phyloP scores from a whole-genome alignment of 2,888 invertebrate species.

The Athrips mouffetella region DNA sequence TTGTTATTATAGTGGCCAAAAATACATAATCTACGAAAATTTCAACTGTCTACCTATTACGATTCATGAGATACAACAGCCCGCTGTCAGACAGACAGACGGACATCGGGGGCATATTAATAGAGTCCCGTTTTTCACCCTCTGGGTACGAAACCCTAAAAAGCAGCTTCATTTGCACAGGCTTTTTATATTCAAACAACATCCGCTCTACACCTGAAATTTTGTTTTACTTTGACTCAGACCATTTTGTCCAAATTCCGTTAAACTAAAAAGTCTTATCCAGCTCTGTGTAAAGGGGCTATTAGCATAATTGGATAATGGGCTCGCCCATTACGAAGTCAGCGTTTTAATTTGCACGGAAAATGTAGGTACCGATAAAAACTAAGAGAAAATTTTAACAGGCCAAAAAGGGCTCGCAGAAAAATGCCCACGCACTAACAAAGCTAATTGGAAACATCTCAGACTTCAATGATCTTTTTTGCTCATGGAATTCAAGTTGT shows the following conservation, averaged over 20 bases:
- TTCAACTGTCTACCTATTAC: too few species aligned
- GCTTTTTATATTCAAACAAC: background rate
- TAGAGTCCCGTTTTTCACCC: too few species aligned
- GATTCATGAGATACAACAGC: too few species aligned
- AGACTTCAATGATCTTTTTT: background rate
- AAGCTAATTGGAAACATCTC: conserved; percentile 7
- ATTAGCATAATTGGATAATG: conserved; percentile 18
- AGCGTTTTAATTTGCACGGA: conserved; percentile 15
- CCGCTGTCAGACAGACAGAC: too few species aligned
- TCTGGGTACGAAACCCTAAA: background rate
- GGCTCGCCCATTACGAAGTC: conserved; percentile 13
- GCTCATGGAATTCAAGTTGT: background rate
- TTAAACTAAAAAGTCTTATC: conserved; percentile 4
- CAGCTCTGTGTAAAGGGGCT: conserved; percentile 11
- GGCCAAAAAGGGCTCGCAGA: conserved; percentile 4
- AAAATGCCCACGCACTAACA: conserved; percentile 7
- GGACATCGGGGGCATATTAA: too few species aligned
- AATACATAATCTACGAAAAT: too few species aligned
- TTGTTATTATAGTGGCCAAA: too few species aligned
- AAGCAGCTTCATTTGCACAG: background rate
- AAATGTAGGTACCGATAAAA: conserved; percentile 8
- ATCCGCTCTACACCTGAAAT: conserved; percentile 1
- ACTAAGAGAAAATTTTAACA: conserved; percentile 8
- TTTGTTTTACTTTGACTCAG: conserved; percentile 3
- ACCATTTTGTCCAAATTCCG: background rate